Base-by-base conservation (phyloP, 2,888 invertebrate species). In the Ypsolopha scabrella region DNA sequence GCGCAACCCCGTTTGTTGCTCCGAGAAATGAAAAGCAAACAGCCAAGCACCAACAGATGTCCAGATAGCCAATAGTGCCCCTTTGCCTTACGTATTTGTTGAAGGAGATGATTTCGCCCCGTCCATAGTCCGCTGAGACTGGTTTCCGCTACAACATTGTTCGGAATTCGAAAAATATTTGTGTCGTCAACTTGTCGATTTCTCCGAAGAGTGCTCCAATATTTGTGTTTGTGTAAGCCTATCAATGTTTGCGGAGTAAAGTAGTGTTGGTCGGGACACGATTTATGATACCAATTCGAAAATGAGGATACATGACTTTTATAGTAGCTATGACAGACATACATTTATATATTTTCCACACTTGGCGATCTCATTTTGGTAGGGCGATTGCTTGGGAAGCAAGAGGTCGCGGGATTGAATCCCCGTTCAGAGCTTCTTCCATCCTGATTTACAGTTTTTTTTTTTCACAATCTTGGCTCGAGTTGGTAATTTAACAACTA, bases 11-110 rank as follows among this genome's bases (percentile, higher is more conserved):
- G 79, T 75, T 75, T 79, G 80, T 80, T 74, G 79, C 78, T 75
- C 62, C 68, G 70, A 79, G 82, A 82, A 77, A 85, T 85, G 85
- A 83, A 85, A 85, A 71, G 80, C 69, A 83, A 85, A 85, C 85
- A 85, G 68, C 68, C 72, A 66, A 68, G 72, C 70, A 73, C 77
- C 69, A 75, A 73, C 81, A 82, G 79, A 83, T 82, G 83, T 81
- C 81, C 85, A 82, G 83, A 82, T 85, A 83, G 81, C 79, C 83
- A 81, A 83, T 82, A 78, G 74, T 69, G 63, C 41, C 43, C 36
- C 43, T 43, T 50, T 50, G 49, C 49, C 41, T 39, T 33, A 14
- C 33, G 66, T 83, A 80, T 83, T 83, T 83, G 79, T 70, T 60
- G 64, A 78, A 67, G 74, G 67, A 80, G 72, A 83, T 83, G 82